Percentiles rank a stretch among this genome's conserved stretches.
These are phyloP conservation scores for Otus scops DNA, from an alignment of 2,797 vertebrate genomes.

Conservation along the genomic window DNA sequence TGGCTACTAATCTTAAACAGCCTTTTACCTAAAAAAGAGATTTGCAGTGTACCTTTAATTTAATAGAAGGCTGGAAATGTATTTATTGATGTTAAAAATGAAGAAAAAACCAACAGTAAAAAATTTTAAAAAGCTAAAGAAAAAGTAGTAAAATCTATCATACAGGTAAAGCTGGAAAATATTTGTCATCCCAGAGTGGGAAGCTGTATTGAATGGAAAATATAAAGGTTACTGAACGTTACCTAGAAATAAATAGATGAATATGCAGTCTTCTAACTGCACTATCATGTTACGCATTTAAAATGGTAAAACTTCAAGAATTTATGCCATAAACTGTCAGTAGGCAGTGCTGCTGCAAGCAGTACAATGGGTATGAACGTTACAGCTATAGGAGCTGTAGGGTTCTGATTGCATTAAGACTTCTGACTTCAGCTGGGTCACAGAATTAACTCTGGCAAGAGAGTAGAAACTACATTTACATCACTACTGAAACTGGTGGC, in stretches of 20 bases:
- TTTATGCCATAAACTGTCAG: neutral
- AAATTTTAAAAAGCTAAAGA: neutral
- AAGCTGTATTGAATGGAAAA: neutral
- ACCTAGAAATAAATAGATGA: neutral
- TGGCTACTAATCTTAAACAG: neutral
- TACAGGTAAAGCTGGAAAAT: neutral
- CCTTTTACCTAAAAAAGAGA: neutral
- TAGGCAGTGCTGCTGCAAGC: neutral
- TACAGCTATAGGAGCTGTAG: neutral
- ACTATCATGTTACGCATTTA: rapidly evolving
- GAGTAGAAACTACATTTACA: neutral
- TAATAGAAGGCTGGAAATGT: neutral
- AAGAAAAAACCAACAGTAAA: neutral
- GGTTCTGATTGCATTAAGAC: neutral
- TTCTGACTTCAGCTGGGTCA: neutral
- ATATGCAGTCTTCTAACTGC: neutral
- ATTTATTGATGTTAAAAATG: neutral
- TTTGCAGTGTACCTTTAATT: neutral
- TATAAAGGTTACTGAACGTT: neutral
- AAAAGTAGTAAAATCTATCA: neutral
- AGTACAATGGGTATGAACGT: neutral
- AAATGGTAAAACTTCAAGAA: neutral
- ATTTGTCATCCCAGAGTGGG: neutral
- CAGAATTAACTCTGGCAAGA: neutral
- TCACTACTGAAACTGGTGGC: neutral